These are phyloP conservation scores for Heteromormyrus szaboi DNA, from an alignment of 2,797 vertebrate genomes.

Conservation along the genomic window DNA sequence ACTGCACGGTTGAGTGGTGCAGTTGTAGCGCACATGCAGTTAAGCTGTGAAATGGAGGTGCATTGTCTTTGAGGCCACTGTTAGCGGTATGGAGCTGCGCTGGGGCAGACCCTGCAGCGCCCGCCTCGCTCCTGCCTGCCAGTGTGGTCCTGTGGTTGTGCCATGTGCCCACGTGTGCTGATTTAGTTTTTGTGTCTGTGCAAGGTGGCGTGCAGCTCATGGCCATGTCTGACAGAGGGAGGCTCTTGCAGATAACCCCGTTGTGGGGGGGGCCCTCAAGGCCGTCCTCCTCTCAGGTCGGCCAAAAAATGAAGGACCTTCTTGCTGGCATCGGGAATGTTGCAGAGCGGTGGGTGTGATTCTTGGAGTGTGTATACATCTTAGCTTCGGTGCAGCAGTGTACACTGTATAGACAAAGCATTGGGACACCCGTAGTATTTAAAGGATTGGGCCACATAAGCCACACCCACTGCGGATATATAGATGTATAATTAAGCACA, in stretches of 20 bases:
- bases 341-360: constrained; percentile 70
- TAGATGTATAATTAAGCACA: background rate
- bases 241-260: constrained; percentile 68
- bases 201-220: constrained; percentile 67
- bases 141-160: background rate
- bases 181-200: background rate
- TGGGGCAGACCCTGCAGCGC: background rate
- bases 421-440: background rate
- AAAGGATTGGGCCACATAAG: background rate
- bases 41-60: background rate
- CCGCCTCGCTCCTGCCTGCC: background rate
- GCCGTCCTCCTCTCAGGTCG: constrained; percentile 46
- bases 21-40: background rate
- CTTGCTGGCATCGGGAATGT: constrained; percentile 77
- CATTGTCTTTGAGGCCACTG: background rate
- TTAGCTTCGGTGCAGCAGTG: background rate
- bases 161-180: background rate
- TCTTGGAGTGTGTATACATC: too few species aligned
- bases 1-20: background rate
- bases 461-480: background rate
- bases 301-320: constrained; percentile 70
- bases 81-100: background rate
- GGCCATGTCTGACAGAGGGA: constrained; percentile 70
- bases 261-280: constrained; percentile 27
- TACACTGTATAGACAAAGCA: background rate